Evolutionary conservation across 2,797 vertebrate genomes (phyloP).

Genomic region (Prunella strophiata): DNA sequence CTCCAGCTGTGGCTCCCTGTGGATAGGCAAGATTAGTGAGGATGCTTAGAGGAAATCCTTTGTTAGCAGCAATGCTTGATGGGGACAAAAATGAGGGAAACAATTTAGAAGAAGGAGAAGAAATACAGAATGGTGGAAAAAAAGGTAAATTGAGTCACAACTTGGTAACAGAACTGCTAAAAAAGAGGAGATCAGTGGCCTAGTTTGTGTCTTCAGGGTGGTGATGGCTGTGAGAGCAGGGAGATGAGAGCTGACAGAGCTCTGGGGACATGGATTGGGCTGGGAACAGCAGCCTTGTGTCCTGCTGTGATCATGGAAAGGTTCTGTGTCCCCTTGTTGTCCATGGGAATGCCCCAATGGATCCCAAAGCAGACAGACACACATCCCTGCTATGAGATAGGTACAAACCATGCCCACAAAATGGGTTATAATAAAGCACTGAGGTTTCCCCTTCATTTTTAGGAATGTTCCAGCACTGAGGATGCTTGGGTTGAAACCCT

Average conservation of each 20-base stretch:
- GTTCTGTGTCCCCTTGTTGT: neutral
- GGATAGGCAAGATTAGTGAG: neutral
- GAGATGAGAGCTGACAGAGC: neutral
- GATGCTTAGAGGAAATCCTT: neutral
- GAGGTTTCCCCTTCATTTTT: neutral
- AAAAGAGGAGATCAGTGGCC: neutral
- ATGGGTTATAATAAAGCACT: neutral
- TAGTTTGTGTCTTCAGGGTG: neutral
- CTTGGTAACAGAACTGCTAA: neutral
- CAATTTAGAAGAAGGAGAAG: neutral
- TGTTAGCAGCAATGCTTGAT: neutral
- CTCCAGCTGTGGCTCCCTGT: neutral
- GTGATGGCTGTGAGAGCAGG: neutral
- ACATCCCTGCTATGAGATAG: accelerated
- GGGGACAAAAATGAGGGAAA: neutral
- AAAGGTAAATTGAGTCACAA: neutral
- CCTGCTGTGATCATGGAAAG: neutral
- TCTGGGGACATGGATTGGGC: accelerated
- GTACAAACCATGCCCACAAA: neutral
- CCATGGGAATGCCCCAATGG: neutral
- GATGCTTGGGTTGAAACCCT: neutral
- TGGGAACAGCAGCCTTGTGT: neutral
- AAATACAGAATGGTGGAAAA: neutral
- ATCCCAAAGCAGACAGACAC: neutral
- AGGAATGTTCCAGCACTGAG: neutral